These are phyloP conservation scores for Amblyopsis rosae DNA, from an alignment of 2,113 vertebrate species.

Conservation along the genomic window DNA sequence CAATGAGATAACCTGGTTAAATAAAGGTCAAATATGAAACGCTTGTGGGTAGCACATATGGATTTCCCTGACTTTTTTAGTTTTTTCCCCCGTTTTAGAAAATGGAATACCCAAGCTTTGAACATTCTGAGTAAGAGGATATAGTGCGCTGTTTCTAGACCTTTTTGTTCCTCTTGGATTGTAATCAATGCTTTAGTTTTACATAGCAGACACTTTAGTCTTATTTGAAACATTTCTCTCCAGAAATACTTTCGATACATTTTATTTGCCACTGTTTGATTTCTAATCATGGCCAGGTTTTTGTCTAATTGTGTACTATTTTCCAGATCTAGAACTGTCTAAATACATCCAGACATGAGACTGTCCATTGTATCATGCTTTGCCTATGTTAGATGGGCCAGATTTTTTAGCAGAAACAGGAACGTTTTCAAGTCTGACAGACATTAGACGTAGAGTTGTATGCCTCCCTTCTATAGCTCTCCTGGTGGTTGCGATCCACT, in stretches of 20 bases:
- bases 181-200: conserved; percentile 20
- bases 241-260: background rate
- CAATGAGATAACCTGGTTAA: no score
- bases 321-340: background rate
- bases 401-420: conserved; percentile 10
- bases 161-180: conserved; percentile 51
- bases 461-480: background rate
- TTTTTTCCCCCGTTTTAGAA: no score
- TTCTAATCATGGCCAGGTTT: conserved; percentile 25
- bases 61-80: no score
- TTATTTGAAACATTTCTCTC: background rate
- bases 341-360: conserved; percentile 9
- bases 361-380: conserved; percentile 30
- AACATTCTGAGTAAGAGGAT: no score
- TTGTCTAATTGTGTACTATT: conserved; percentile 2
- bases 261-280: background rate
- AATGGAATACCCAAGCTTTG: no score
- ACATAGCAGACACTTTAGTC: background rate
- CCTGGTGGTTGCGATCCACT: background rate
- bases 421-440: conserved; percentile 45
- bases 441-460: conserved; percentile 21
- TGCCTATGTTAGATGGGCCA: conserved; percentile 21
- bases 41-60: no score
- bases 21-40: no score
- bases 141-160: conserved; percentile 6